A percentile compares a stretch with the other conserved stretches of the same genome.
Conservation (phyloP, 2,797 vertebrate species). For the Phataginus tetradactyla region DNA sequence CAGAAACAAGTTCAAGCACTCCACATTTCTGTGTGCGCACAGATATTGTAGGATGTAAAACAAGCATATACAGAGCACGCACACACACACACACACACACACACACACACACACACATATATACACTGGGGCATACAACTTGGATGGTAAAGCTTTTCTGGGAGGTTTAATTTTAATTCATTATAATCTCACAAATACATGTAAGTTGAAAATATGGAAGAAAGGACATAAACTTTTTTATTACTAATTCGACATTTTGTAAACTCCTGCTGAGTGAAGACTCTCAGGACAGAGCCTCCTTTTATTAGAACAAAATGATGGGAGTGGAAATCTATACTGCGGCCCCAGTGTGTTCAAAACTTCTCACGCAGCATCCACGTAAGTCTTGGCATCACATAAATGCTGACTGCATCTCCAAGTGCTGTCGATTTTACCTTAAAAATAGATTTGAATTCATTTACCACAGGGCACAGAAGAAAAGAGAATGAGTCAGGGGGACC, state of each 20-base stretch:
- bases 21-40: background rate
- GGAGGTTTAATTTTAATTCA: background rate
- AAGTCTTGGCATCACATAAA: constrained; percentile 51
- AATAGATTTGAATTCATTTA: constrained; percentile 73
- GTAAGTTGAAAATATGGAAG: background rate
- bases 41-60: background rate
- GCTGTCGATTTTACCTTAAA: constrained; percentile 65
- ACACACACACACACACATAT: background rate
- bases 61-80: background rate
- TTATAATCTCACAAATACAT: constrained; percentile 6
- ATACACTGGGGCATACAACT: background rate
- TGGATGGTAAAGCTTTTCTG: background rate
- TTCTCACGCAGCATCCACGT: background rate
- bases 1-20: background rate
- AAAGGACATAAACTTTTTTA: background rate
- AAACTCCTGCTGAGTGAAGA: background rate
- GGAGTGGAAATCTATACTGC: background rate
- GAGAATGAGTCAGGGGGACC: constrained; percentile 56
- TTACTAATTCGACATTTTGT: constrained; percentile 50
- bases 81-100: background rate
- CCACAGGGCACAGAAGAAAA: constrained; percentile 40
- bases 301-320: constrained; percentile 22
- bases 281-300: constrained; percentile 18
- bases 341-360: constrained; percentile 13
- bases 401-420: constrained; percentile 42